A percentile compares a stretch with the other conserved stretches of the same genome.
Evolutionary conservation across 2,113 vertebrate genomes (phyloP).

Genomic region (Amphiprion ocellaris): DNA sequence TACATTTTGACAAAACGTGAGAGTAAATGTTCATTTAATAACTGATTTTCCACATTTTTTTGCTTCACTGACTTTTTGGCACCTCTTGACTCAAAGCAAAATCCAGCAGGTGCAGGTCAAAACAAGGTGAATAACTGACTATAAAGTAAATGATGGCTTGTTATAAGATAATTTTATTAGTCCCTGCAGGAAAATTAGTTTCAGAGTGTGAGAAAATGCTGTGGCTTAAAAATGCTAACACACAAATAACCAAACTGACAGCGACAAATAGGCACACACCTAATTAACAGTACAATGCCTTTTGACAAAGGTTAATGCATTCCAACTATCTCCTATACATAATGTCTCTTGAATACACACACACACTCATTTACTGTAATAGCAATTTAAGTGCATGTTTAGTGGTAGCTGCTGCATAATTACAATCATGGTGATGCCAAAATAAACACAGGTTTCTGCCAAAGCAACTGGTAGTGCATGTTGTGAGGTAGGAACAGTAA

Average conservation of each 20-base stretch:
- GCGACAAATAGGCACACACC: no score
- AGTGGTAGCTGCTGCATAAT: background rate
- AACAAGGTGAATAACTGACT: background rate
- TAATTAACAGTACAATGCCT: constrained; percentile 20
- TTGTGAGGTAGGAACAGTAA: no score
- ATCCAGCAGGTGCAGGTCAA: background rate
- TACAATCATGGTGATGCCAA: background rate
- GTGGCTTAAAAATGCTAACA: background rate
- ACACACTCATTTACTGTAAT: background rate
- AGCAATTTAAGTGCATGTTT: constrained; percentile 16
- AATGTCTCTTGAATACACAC: background rate
- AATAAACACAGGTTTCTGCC: background rate
- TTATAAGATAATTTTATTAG: constrained; percentile 13
- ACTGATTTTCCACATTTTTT: no score
- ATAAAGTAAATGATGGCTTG: background rate
- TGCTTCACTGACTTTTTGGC: no score
- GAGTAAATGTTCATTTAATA: no score
- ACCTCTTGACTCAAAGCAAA: no score
- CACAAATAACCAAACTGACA: constrained; percentile 15
- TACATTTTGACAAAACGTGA: no score
- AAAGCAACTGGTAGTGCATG: no score
- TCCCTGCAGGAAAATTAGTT: constrained; percentile 8
- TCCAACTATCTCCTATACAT: background rate
- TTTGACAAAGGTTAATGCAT: constrained; percentile 39
- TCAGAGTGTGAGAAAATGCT: background rate